phyloP scores from a whole-genome alignment of 1,140 invertebrate species.

The Bicyclus anynana region DNA sequence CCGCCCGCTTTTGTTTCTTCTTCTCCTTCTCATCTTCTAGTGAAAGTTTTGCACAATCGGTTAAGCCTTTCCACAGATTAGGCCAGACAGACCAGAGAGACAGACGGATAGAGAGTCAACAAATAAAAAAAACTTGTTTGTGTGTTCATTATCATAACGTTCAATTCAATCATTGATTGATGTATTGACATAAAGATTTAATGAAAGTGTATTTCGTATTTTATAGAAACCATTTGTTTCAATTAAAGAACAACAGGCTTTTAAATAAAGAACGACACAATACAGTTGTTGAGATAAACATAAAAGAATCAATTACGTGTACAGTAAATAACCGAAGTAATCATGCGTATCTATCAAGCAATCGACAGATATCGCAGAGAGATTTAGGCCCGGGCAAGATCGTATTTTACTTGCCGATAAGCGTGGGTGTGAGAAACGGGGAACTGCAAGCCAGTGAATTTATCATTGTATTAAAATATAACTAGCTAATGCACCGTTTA shows the following conservation, averaged over 20 bases:
- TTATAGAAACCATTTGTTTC: no score
- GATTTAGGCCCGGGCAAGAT: constrained; percentile 40
- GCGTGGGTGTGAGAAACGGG: constrained; percentile 34
- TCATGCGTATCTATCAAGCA: constrained; percentile 8
- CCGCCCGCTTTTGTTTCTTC: no score
- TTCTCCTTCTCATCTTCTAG: no score
- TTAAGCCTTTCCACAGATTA: no score
- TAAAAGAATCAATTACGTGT: background rate
- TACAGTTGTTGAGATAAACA: background rate
- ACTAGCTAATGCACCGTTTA: background rate
- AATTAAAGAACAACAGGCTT: background rate
- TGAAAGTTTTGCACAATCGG: no score
- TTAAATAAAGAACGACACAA: background rate
- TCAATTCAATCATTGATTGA: no score
- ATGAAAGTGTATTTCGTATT: no score
- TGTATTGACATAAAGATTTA: no score
- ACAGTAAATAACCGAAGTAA: constrained; percentile 23
- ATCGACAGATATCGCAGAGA: constrained; percentile 18
- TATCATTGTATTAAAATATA: constrained; percentile 3
- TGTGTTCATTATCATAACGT: no score
- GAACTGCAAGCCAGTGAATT: background rate
- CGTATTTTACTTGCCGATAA: constrained; percentile 35
- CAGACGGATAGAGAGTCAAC: no score
- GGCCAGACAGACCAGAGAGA: no score
- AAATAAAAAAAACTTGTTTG: no score